These are phyloP conservation scores for Yponomeuta cagnagella DNA, from an alignment of 2,888 invertebrate species.

Conservation along the genomic window DNA sequence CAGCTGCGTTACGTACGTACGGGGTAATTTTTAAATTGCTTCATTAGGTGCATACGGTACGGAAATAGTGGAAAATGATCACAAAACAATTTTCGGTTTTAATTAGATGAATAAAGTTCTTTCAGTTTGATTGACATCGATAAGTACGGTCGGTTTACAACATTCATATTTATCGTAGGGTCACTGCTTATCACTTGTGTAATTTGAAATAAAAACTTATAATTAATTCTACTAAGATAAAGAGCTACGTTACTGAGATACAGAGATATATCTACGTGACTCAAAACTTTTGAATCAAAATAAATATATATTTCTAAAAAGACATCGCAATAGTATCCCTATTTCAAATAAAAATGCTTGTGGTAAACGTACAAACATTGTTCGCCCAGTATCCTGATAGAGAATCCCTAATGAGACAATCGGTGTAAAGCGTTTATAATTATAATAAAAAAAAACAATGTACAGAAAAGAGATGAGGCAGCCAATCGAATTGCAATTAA, in stretches of 20 bases:
- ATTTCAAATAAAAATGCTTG: no score
- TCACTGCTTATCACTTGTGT: no score
- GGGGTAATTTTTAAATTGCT: background rate
- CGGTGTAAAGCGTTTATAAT: background rate
- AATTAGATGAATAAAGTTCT: background rate
- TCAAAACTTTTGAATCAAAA: no score
- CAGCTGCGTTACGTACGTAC: background rate
- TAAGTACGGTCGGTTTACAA: no score
- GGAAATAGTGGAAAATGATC: background rate
- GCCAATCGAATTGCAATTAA: slow-evolving; percentile 23
- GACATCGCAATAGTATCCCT: no score
- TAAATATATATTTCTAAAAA: no score
- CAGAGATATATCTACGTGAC: no score
- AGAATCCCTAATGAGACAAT: slow-evolving; percentile 5
- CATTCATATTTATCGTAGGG: no score
- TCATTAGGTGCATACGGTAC: background rate
- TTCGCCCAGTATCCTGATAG: background rate
- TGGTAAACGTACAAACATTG: background rate
- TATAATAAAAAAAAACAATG: slow-evolving; percentile 17
- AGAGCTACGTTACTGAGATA: no score
- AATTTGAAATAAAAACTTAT: no score
- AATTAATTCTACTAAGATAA: no score
- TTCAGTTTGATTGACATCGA: no score
- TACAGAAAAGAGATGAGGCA: slow-evolving; percentile 15
- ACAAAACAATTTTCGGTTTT: background rate